These are phyloP conservation scores for Euphydryas editha DNA, from an alignment of 2,888 invertebrate genomes.

Conservation along the genomic window DNA sequence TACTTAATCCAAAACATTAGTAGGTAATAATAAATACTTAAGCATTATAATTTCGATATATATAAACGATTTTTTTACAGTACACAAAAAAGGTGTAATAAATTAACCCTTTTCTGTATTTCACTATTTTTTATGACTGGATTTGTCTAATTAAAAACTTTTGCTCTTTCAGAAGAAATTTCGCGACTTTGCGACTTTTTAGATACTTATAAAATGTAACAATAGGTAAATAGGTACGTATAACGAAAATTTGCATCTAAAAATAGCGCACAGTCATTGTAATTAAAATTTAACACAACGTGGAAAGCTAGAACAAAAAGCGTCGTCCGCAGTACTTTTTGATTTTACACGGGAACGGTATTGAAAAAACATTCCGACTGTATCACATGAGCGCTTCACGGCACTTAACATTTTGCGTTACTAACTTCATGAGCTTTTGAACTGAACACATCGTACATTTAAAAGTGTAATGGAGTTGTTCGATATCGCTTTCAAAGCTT, in stretches of 20 bases:
- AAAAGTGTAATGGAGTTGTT: slow-evolving; percentile 17
- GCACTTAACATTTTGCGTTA: slow-evolving; percentile 3
- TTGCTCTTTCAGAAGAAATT: too few species aligned
- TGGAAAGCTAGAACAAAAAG: slow-evolving; percentile 26
- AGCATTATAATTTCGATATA: too few species aligned
- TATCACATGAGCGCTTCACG: slow-evolving; percentile 9
- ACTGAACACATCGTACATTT: slow-evolving; percentile 18
- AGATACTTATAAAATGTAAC: background rate
- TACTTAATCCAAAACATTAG: too few species aligned
- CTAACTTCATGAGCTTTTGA: slow-evolving; percentile 20
- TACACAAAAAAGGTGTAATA: too few species aligned
- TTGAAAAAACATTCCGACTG: slow-evolving; percentile 16
- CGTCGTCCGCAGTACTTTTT: slow-evolving; percentile 15
- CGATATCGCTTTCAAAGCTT: background rate
- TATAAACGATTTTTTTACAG: too few species aligned
- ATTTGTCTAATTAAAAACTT: too few species aligned
- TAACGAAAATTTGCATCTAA: slow-evolving; percentile 1
- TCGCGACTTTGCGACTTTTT: too few species aligned
- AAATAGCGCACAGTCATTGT: background rate
- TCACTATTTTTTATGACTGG: too few species aligned
- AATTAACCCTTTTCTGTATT: too few species aligned
- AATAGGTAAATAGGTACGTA: background rate
- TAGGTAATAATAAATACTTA: too few species aligned
- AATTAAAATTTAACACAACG: slow-evolving; percentile 25
- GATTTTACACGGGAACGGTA: slow-evolving; percentile 13